A percentile compares a stretch with the other conserved stretches of the same genome.
Conservation (phyloP, 1,140 invertebrate genomes). For the Monomorium pharaonis region DNA sequence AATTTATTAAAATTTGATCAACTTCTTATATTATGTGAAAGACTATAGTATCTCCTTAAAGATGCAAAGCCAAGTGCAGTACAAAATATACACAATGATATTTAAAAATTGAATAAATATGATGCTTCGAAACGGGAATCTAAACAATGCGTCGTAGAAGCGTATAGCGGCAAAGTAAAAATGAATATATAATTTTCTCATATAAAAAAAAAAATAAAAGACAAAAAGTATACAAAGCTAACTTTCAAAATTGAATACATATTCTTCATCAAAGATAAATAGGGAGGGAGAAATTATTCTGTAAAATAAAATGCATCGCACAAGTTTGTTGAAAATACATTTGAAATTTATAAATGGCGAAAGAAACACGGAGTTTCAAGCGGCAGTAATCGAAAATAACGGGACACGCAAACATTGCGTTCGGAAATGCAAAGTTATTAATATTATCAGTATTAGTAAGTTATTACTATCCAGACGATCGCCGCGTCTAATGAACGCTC, state of each 20-base stretch:
- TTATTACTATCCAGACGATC: constrained; percentile 47
- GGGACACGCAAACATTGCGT: neutral
- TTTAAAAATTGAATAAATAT: constrained; percentile 16
- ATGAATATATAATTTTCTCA: neutral
- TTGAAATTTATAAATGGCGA: constrained; percentile 26
- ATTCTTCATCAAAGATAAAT: neutral
- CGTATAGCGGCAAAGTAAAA: neutral
- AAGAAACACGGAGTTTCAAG: neutral
- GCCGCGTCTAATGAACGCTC: constrained; percentile 43
- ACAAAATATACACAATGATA: neutral
- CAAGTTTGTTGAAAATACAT: constrained; percentile 6
- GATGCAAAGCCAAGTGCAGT: neutral
- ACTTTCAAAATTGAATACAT: neutral
- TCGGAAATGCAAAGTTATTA: constrained; percentile 48
- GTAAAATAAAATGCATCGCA: neutral
- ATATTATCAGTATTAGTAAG: constrained; percentile 56
- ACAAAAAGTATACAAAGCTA: neutral
- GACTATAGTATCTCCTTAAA: neutral
- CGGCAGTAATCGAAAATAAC: constrained; percentile 15
- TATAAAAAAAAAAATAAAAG: constrained; percentile 1
- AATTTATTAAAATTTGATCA: too few species aligned
- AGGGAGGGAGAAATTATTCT: neutral
- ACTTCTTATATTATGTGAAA: too few species aligned
- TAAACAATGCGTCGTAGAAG: neutral
- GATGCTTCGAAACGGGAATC: neutral